phyloP scores from a whole-genome alignment of 1,140 invertebrate species.

The Archivesica marissinica region DNA sequence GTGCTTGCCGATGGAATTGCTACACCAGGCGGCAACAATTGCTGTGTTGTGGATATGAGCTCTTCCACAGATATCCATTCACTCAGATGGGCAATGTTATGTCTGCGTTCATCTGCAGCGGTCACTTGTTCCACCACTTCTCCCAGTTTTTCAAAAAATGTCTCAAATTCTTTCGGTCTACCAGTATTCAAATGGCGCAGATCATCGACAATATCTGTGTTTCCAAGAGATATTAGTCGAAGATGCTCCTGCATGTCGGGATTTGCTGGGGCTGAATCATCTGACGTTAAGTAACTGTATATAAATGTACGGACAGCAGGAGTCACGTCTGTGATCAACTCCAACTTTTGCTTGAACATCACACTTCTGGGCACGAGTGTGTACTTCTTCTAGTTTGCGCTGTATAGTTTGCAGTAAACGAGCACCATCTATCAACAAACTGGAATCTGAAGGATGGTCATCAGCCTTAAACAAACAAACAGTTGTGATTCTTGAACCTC shows the following conservation, averaged over 20 bases:
- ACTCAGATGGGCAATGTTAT: constrained; percentile 39
- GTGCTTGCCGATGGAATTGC: not conserved
- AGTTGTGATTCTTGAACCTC: constrained; percentile 5
- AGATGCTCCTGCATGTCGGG: constrained; percentile 26
- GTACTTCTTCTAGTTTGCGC: constrained; percentile 19
- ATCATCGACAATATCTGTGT: constrained; percentile 3
- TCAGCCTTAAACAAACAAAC: not conserved
- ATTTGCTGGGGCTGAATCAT: not conserved
- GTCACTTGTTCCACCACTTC: constrained; percentile 35
- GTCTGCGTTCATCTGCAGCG: constrained; percentile 46
- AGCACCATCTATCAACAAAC: not conserved
- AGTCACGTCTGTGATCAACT: constrained; percentile 19
- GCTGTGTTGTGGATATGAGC: not conserved
- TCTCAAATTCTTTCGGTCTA: constrained; percentile 24
- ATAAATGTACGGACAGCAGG: constrained; percentile 11
- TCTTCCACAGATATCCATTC: constrained; percentile 45
- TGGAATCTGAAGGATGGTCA: not conserved
- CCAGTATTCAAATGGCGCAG: constrained; percentile 52
- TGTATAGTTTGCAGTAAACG: constrained; percentile 8
- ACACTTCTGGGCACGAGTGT: constrained; percentile 41
- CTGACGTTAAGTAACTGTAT: constrained; percentile 7
- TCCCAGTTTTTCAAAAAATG: constrained; percentile 29
- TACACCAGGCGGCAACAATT: not conserved
- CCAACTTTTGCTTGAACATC: constrained; percentile 34
- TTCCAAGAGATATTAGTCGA: not conserved